These are phyloP conservation scores for Pteronotus mesoamericanus DNA, from an alignment of 2,797 vertebrate genomes.

Conservation along the genomic window DNA sequence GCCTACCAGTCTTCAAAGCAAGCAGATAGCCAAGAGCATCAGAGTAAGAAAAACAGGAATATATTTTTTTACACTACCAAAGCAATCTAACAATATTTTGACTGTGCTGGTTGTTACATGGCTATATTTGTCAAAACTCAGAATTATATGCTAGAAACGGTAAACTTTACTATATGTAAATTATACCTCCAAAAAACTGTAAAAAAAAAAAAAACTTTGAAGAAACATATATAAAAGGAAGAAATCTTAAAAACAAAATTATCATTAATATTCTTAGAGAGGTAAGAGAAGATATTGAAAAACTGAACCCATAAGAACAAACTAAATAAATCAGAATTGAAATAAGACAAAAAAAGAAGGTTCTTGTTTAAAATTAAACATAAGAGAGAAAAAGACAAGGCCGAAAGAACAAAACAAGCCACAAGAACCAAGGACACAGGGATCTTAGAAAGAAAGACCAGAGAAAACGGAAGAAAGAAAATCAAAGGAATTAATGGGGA, in stretches of 20 bases:
- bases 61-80: background rate
- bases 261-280: background rate
- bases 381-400: background rate
- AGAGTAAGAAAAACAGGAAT: background rate
- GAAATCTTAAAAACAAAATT: background rate
- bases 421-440: background rate
- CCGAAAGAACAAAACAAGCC: background rate
- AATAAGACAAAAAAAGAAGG: background rate
- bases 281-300: background rate
- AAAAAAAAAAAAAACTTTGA: background rate
- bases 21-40: background rate
- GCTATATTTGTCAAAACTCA: conserved; percentile 6
- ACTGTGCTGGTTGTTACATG: background rate
- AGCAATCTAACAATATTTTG: background rate
- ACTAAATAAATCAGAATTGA: background rate
- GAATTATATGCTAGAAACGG: background rate
- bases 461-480: background rate
- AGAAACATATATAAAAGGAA: background rate
- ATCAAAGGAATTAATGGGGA: background rate
- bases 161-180: background rate
- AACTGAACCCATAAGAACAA: background rate
- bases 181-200: background rate
- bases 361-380: background rate
- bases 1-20: background rate
- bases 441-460: background rate